A percentile compares a stretch with the other conserved stretches of the same genome.
phyloP scores from a whole-genome alignment of 2,888 invertebrate genomes.

The Drosophila algonquin region DNA sequence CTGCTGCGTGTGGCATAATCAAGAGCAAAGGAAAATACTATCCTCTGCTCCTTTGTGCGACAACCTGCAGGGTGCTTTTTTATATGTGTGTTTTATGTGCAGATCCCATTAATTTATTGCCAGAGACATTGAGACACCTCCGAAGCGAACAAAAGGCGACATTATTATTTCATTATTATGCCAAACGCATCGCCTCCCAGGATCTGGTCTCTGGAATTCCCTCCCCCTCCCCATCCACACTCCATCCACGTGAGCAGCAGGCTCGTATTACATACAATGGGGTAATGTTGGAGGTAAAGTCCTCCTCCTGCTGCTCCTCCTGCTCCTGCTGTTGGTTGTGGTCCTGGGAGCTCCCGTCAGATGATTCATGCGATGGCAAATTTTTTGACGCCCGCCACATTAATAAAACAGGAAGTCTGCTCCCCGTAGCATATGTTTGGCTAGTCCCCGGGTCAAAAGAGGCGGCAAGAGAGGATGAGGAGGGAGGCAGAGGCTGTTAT shows the following conservation, averaged over 20 bases:
- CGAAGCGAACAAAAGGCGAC: slow-evolving; percentile 71
- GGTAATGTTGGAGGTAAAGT: slow-evolving; percentile 4
- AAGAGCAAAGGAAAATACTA: slow-evolving; percentile 36
- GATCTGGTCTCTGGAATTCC: slow-evolving; percentile 32
- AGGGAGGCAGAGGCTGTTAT: slow-evolving; percentile 50
- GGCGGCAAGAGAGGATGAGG: slow-evolving; percentile 2
- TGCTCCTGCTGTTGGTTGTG: neutral
- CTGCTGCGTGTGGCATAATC: slow-evolving; percentile 64
- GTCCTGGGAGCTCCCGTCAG: slow-evolving; percentile 24
- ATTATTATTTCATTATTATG: slow-evolving; percentile 80
- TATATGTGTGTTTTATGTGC: slow-evolving; percentile 53
- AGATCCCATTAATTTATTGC: slow-evolving; percentile 77
- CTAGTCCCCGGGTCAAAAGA: slow-evolving; percentile 42
- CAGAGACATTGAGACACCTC: slow-evolving; percentile 66
- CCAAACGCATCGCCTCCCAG: slow-evolving; percentile 64
- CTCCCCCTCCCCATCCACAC: slow-evolving; percentile 15
- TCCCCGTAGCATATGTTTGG: slow-evolving; percentile 66
- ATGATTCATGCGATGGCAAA: slow-evolving; percentile 77
- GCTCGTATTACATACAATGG: slow-evolving; percentile 67
- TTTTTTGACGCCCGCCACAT: slow-evolving; percentile 65
- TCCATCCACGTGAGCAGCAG: slow-evolving; percentile 25
- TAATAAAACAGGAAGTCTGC: slow-evolving; percentile 54
- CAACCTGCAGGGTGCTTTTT: slow-evolving; percentile 64
- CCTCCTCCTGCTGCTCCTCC: neutral
- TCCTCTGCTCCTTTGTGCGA: neutral